Evolutionary conservation across 1,140 invertebrate species (phyloP).

Genomic region (Lamellibrachia luymesi): DNA sequence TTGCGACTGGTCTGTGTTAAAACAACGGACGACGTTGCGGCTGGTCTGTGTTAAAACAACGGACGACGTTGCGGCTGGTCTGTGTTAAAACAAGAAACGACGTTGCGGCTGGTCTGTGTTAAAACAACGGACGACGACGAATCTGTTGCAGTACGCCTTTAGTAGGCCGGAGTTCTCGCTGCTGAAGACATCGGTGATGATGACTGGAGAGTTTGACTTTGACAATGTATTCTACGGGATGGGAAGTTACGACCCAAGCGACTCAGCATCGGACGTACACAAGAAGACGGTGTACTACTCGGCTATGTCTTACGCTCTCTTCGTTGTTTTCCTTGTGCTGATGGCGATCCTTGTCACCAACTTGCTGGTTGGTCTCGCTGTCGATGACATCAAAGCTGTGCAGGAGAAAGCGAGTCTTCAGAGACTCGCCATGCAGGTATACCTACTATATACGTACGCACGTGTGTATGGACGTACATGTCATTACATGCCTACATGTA

Average conservation of each 20-base stretch:
- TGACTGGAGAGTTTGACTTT: constrained; percentile 12
- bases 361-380: constrained; percentile 59
- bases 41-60: too few relatives aligned
- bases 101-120: too few relatives aligned
- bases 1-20: too few relatives aligned
- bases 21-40: too few relatives aligned
- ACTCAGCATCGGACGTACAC: background rate
- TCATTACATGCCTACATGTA: background rate
- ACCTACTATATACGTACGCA: background rate
- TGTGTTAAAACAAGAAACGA: too few relatives aligned
- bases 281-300: constrained; percentile 34
- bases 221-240: constrained; percentile 3
- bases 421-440: constrained; percentile 61
- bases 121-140: background rate
- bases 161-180: background rate
- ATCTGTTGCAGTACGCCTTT: constrained; percentile 10
- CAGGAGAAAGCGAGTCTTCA: constrained; percentile 60
- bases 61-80: too few relatives aligned
- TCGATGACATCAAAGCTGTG: constrained; percentile 59
- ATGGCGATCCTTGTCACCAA: constrained; percentile 60
- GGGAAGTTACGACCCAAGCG: background rate
- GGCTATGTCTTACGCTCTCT: constrained; percentile 48
- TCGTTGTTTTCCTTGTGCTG: constrained; percentile 54
- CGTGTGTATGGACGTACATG: background rate
- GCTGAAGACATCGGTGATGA: constrained; percentile 16